Conservation (phyloP, 2,113 vertebrate species). For the Mobula birostris region DNA sequence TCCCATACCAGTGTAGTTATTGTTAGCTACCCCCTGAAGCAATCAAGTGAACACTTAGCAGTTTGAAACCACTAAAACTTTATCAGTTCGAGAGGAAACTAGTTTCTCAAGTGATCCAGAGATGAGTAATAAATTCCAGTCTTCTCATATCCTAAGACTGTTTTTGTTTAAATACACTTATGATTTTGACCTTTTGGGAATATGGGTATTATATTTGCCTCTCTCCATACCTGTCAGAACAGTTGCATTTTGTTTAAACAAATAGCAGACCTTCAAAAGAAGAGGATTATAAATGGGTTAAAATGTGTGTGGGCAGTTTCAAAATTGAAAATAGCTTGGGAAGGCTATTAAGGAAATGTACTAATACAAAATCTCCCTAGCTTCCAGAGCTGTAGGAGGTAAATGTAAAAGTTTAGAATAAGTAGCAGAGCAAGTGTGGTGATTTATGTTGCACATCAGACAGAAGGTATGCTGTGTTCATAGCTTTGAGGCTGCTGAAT, state of each 20-base stretch:
- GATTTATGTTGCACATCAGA: constrained; percentile 14
- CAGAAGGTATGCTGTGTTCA: neutral
- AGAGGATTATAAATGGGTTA: neutral
- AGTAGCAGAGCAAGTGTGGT: neutral
- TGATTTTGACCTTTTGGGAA: neutral
- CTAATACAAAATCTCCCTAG: neutral
- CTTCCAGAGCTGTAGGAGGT: neutral
- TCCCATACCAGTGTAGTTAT: neutral
- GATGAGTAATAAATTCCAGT: neutral
- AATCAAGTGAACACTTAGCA: neutral
- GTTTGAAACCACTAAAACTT: neutral
- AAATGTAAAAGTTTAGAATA: neutral
- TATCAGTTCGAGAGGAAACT: neutral
- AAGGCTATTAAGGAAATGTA: neutral
- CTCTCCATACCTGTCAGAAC: neutral
- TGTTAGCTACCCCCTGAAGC: neutral
- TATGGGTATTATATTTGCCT: neutral
- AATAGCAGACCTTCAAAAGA: neutral
- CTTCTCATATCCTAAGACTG: neutral
- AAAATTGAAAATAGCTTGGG: neutral
- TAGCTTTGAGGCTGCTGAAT: neutral
- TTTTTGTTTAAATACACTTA: neutral
- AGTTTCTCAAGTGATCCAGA: neutral
- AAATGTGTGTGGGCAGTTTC: neutral
- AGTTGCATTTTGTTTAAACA: neutral